Evolutionary conservation across 1,140 invertebrate species (phyloP).

Genomic region (Drosophila repletoides): DNA sequence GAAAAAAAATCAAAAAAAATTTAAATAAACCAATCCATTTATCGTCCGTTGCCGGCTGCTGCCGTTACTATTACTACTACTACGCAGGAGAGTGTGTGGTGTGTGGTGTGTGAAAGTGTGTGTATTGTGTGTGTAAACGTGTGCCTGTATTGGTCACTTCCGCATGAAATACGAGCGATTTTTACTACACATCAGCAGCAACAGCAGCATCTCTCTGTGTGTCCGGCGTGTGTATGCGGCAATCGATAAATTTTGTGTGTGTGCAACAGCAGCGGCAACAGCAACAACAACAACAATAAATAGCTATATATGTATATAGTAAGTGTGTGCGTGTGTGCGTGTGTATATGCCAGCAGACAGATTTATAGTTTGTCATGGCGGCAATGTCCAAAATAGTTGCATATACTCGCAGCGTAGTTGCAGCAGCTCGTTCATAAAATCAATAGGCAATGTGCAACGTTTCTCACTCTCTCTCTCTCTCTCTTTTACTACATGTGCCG

Average conservation of each 20-base stretch:
- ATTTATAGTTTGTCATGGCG: constrained; percentile 77
- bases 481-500: not conserved
- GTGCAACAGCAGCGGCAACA: constrained; percentile 39
- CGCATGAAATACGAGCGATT: constrained; percentile 77
- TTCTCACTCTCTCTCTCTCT: not conserved
- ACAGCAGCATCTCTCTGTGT: constrained; percentile 34
- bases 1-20: constrained; percentile 50
- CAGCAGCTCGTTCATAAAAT: constrained; percentile 71
- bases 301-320: constrained; percentile 39
- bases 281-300: constrained; percentile 13
- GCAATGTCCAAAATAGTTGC: constrained; percentile 66
- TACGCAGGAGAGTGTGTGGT: not conserved
- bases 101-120: not conserved
- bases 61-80: constrained; percentile 41
- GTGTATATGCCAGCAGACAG: constrained; percentile 66
- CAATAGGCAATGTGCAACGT: constrained; percentile 53
- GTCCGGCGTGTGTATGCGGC: constrained; percentile 55
- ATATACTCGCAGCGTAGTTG: constrained; percentile 36
- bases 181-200: constrained; percentile 75
- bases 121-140: constrained; percentile 6
- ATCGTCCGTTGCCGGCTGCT: constrained; percentile 59
- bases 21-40: constrained; percentile 74
- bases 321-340: not conserved
- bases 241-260: constrained; percentile 69
- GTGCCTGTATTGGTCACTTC: constrained; percentile 60